These are phyloP conservation scores for Onthophagus sagittarius DNA, from an alignment of 2,888 invertebrate genomes.

Conservation along the genomic window DNA sequence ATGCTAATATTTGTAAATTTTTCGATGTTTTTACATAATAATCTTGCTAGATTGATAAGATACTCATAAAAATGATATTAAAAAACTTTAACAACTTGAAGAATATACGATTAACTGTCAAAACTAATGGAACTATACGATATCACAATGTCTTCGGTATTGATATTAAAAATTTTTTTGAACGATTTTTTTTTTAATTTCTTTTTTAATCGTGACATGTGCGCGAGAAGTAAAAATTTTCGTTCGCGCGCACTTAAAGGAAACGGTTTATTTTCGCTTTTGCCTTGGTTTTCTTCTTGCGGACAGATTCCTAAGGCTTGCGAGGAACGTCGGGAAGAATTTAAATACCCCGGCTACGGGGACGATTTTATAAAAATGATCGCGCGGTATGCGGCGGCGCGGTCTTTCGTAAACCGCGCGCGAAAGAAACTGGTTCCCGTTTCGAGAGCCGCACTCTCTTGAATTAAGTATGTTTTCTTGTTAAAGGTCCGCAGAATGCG, in stretches of 20 bases:
- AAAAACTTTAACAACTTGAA: too few species aligned
- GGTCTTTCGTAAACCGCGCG: neutral
- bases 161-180: too few species aligned
- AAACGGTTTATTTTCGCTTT: neutral
- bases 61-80: neutral
- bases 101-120: too few species aligned
- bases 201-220: neutral
- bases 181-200: neutral
- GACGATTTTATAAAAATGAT: neutral
- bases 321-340: neutral
- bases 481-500: conserved; percentile 18
- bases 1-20: neutral
- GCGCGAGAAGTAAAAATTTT: neutral
- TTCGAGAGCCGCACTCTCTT: conserved; percentile 9
- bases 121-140: too few species aligned
- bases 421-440: neutral
- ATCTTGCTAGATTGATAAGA: neutral
- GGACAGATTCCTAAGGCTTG: neutral
- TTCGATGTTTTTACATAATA: neutral
- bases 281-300: neutral
- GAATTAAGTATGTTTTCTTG: conserved; percentile 23
- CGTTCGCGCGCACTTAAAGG: neutral
- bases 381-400: neutral
- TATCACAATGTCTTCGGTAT: too few species aligned
- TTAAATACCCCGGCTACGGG: neutral